Conservation (phyloP, 2,888 invertebrate genomes). For the Dioctria rufipes region DNA sequence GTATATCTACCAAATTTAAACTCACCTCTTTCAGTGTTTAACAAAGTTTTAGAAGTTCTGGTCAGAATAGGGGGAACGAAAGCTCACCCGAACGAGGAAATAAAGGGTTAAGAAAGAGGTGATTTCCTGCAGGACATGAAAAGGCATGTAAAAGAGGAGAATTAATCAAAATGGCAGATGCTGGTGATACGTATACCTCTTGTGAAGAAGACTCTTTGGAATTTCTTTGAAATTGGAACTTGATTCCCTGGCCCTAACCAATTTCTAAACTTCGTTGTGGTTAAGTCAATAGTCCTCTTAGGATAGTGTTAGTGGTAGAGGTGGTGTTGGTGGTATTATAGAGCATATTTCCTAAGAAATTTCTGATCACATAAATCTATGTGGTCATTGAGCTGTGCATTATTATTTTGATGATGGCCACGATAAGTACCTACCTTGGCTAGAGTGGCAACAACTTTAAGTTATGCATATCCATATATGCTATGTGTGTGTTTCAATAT, state of each 20-base stretch:
- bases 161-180: slow-evolving; percentile 48
- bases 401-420: neutral
- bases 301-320: neutral
- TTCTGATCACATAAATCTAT: neutral
- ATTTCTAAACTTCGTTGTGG: neutral
- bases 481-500: no score
- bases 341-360: neutral
- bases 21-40: slow-evolving; percentile 33
- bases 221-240: slow-evolving; percentile 22
- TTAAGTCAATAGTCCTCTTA: neutral
- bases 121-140: slow-evolving; percentile 23
- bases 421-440: no score
- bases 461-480: no score
- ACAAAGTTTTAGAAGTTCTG: slow-evolving; percentile 36
- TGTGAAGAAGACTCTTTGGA: slow-evolving; percentile 6
- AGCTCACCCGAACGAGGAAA: slow-evolving; percentile 7
- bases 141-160: slow-evolving; percentile 29
- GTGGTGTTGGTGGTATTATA: no score
- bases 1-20: slow-evolving; percentile 28
- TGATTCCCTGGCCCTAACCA: neutral
- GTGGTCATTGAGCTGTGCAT: slow-evolving; percentile 2
- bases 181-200: slow-evolving; percentile 32
- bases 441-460: no score
- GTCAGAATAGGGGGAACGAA: slow-evolving; percentile 28
- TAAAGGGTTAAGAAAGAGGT: slow-evolving; percentile 29